Evolutionary conservation across 1,140 invertebrate species (phyloP), one percentile per base, ranked within the genome.

Genomic region (Euwallacea similis): DNA sequence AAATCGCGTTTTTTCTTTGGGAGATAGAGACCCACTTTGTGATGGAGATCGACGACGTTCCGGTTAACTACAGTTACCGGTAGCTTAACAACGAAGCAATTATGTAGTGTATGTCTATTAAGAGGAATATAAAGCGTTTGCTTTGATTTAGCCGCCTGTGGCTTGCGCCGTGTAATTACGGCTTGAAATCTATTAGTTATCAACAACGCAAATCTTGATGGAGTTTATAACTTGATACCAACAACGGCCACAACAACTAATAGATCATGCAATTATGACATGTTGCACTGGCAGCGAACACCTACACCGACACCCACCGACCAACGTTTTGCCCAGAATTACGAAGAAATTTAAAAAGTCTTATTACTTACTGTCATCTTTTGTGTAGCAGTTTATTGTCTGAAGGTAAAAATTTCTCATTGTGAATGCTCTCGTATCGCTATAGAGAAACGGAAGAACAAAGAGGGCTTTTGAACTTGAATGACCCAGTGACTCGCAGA

Each of bases 1-100:
- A 61, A 61, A 42, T 11, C 59, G 16, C 42, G 59, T 61, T n/a
- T 16, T n/a, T 33, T 33, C 21, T 33, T 8, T n/a, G 59, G 11
- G 59, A 61, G 59, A 61, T 61, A 61, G 42, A 42, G 42, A 42
- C 59, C 59, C 59, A 9, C 21, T 61, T 61, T 61, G 21, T 42
- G 59, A 61, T 42, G 42, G 16, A 61, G 59, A 42, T 33, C 21
- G 42, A 61, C 33, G 59, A 42, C 42, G 21, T 33, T 33, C 21
- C 21, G 9, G 46, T 50, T 11, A 50, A 50, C 9, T 50, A 50
- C 46, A 13, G 46, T 50, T 50, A 11, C 46, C 21, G 21, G 21
- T 33, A 33, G 21, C 21, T 33, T 33, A 33, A 13, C 13, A 50
- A 50, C 13, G 46, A 50, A 50, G 46, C 13, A 50, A 50, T 50